Evolutionary conservation across 2,113 vertebrate species (phyloP), one percentile per base, ranked within the genome.

Genomic region (Irena cyanogastra): DNA sequence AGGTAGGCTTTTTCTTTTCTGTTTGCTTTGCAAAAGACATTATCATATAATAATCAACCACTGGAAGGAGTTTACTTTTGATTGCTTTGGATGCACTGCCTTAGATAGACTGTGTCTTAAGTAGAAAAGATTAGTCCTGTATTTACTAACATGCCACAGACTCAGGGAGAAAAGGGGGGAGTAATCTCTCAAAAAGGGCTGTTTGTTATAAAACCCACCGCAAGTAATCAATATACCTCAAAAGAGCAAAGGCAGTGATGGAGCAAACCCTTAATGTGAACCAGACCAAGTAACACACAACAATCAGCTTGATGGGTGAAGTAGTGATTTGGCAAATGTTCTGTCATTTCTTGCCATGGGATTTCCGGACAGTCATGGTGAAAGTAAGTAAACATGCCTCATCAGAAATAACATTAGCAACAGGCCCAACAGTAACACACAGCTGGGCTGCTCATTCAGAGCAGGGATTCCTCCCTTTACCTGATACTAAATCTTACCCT

Each of bases 261-360:
- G 84, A 96, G 79, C 83, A 94, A 93, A 87, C 18, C 47, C 86
- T 83, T 97, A 95, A 96, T 91, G 78, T 35, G 75, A 97, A 96
- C 90, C 93, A 97, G 91, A 94, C 89, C 0, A 1, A 88, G 16
- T 61, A 83, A 64, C 52, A 90, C 2, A 6, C 93, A 95, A 88
- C 80, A 95, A 94, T 94, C 87, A 77, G 88, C 76, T 49, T 72
- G 88, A 92, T 75, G 95, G 84, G 91, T 93, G 91, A 96, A 97
- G 92, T 89, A 93, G 94, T 94, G 87, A 93, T 59, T 87, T 96
- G 96, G 96, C 96, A 94, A 76, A 77, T 22, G 70, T 94, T 91
- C 82, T 74, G 90, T 81, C 19, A 2, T 45, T 90, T 41, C 94
- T 95, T 94, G 95, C 92, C 95, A 93, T 81, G 91, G 94, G 83